Conservation (phyloP, 2,113 vertebrate genomes). For the Syngnathus typhle region DNA sequence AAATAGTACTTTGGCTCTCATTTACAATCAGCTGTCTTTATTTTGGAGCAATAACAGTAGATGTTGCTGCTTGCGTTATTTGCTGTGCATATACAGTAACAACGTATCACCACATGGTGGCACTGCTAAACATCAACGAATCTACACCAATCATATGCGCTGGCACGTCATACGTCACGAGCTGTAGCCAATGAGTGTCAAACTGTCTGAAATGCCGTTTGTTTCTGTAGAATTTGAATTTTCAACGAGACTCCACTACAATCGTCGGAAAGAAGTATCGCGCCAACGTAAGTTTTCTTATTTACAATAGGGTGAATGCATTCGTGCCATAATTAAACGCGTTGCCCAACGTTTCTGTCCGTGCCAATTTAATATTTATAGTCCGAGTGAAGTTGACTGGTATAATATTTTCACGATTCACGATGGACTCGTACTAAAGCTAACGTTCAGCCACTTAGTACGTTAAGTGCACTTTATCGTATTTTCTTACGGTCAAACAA, state of each 20-base stretch:
- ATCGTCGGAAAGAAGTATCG: constrained; percentile 23
- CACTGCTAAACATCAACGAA: not conserved
- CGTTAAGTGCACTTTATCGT: not conserved
- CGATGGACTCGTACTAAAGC: not conserved
- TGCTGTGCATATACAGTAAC: not conserved
- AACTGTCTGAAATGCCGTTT: constrained; percentile 1
- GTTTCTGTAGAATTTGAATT: constrained; percentile 55
- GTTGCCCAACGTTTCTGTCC: not conserved
- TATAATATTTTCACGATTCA: not conserved
- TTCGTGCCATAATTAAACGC: not conserved
- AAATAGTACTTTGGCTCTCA: constrained; percentile 26
- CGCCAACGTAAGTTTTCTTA: constrained; percentile 53
- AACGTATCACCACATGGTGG: not conserved
- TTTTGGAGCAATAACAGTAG: not conserved
- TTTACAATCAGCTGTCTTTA: not conserved
- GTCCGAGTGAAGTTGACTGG: not conserved
- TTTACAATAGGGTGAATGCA: not conserved
- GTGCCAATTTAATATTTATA: not conserved
- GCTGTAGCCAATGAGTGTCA: constrained; percentile 43
- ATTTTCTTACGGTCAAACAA: not conserved
- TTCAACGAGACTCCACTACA: constrained; percentile 18
- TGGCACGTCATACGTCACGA: not conserved
- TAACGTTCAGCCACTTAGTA: not conserved
- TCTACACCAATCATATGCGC: constrained; percentile 34
- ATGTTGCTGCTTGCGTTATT: too few relatives aligned